Evolutionary conservation across 2,797 vertebrate genomes (phyloP).

Genomic region (Sebastes cheni): DNA sequence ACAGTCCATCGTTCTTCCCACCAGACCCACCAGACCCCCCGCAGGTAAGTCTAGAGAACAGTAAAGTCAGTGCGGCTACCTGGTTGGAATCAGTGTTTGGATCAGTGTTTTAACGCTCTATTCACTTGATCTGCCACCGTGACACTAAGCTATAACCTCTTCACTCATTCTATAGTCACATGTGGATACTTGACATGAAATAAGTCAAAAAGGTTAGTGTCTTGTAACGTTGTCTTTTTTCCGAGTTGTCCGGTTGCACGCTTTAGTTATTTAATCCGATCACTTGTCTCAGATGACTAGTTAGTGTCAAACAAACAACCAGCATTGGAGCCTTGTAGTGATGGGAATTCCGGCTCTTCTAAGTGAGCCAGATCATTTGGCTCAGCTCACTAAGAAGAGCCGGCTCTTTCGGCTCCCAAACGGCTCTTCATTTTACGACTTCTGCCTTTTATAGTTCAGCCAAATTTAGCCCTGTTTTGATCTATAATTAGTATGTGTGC

Average conservation of each 20-base stretch:
- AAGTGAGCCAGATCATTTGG: too few relatives aligned
- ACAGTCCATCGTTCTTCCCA: background rate
- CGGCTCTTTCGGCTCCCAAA: too few relatives aligned
- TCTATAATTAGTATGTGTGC: too few relatives aligned
- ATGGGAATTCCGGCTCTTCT: too few relatives aligned
- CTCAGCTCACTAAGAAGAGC: too few relatives aligned
- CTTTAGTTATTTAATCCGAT: background rate
- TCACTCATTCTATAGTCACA: background rate
- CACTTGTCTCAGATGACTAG: background rate
- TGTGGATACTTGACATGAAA: background rate
- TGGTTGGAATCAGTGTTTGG: too few relatives aligned
- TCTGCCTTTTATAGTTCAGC: too few relatives aligned
- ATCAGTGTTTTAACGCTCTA: background rate
- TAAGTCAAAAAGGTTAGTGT: background rate
- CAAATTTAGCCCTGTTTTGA: too few relatives aligned
- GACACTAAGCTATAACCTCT: background rate
- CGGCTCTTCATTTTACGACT: too few relatives aligned
- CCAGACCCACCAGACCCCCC: background rate
- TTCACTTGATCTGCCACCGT: background rate
- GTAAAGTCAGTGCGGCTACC: fast-evolving
- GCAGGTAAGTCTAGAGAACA: slow-evolving; percentile 7
- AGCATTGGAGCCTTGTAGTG: too few relatives aligned
- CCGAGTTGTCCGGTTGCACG: background rate
- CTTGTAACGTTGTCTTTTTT: too few relatives aligned
- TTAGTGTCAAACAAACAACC: background rate